phyloP scores from a whole-genome alignment of 2,888 invertebrate genomes.

The Pristionchus fissidentatus region DNA sequence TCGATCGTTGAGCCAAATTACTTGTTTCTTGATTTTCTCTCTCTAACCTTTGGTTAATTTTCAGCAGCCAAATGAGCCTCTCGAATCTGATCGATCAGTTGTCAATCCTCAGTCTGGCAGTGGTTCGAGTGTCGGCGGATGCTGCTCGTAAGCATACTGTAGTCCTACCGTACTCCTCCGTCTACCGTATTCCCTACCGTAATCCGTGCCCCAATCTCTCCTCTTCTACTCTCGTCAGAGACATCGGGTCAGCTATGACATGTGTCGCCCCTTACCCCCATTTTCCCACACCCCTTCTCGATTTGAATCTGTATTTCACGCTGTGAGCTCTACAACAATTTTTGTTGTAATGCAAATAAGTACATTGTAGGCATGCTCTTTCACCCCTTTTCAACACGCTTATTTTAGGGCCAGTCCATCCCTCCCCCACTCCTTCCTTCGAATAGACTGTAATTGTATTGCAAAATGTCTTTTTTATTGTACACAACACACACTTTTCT shows the following conservation, averaged over 20 bases:
- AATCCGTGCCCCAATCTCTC: background rate
- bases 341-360: no score
- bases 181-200: background rate
- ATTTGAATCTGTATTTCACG: no score
- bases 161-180: background rate
- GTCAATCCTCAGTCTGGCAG: slow-evolving; percentile 44
- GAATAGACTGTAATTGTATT: background rate
- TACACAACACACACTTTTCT: slow-evolving; percentile 1
- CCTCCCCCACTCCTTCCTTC: background rate
- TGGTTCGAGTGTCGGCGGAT: slow-evolving; percentile 15
- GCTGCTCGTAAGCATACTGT: slow-evolving; percentile 23
- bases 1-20: no score
- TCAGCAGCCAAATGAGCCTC: slow-evolving; percentile 58
- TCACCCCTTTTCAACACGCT: background rate
- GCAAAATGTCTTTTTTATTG: background rate
- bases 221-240: slow-evolving; percentile 12
- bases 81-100: slow-evolving; percentile 55
- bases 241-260: slow-evolving; percentile 21
- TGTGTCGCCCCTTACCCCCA: background rate
- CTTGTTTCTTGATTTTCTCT: no score
- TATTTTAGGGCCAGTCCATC: no score
- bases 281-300: background rate
- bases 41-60: background rate
- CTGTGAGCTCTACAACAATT: no score
- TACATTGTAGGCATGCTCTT: background rate